Evolutionary conservation across 2,888 invertebrate species (phyloP).

Genomic region (Spodoptera exigua): DNA sequence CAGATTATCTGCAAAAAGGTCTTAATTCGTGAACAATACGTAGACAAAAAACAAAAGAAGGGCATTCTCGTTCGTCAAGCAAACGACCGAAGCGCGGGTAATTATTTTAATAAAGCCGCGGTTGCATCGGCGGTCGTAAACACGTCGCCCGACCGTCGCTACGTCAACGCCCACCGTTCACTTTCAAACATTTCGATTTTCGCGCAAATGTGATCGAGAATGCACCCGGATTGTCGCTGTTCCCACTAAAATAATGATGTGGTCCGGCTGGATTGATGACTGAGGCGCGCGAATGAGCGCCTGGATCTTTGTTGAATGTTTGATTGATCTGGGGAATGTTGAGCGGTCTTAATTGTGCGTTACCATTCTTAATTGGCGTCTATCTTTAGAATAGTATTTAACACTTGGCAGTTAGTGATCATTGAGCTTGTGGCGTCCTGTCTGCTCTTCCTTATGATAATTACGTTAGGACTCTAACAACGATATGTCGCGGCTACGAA

Average conservation of each 20-base stretch:
- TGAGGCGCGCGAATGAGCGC: conserved; percentile 33
- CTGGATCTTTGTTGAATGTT: conserved; percentile 39
- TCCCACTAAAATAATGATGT: conserved; percentile 43
- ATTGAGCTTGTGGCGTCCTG: conserved; percentile 9
- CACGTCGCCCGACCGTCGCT: conserved; percentile 63
- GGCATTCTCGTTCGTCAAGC: conserved; percentile 67
- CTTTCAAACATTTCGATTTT: conserved; percentile 69
- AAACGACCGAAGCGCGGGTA: conserved; percentile 66
- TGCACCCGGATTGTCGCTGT: conserved; percentile 37
- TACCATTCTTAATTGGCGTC: conserved; percentile 38
- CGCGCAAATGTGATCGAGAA: conserved; percentile 62
- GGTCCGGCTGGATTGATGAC: conserved; percentile 44
- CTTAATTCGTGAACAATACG: conserved; percentile 59
- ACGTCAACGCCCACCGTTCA: conserved; percentile 70
- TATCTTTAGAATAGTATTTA: conserved; percentile 40
- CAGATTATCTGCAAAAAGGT: conserved; percentile 48
- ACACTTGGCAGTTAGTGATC: conserved; percentile 26
- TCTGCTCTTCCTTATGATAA: conserved; percentile 22
- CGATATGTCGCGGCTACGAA: conserved; percentile 19
- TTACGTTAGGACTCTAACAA: conserved; percentile 16
- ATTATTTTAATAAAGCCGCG: conserved; percentile 77
- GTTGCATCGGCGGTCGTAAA: conserved; percentile 68
- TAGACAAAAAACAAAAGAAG: conserved; percentile 58
- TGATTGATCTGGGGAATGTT: conserved; percentile 43
- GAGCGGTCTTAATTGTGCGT: conserved; percentile 22